phyloP scores from a whole-genome alignment of 2,113 vertebrate genomes.

The Channa maculata region DNA sequence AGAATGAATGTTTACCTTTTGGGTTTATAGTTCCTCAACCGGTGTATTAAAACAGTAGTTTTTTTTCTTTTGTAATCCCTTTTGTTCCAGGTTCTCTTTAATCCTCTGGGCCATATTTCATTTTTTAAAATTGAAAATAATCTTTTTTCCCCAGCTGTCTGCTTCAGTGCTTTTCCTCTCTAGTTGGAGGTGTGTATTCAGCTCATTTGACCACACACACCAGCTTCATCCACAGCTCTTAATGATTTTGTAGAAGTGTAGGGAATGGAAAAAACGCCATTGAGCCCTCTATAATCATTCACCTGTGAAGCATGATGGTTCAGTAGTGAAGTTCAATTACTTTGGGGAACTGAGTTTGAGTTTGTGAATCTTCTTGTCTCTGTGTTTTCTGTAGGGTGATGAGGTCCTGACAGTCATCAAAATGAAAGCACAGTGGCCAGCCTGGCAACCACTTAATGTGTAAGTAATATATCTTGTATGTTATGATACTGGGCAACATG shows the following conservation, averaged over 20 bases:
- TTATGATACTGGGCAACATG: not conserved
- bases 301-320: not conserved
- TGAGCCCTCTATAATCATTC: slow-evolving; percentile 19
- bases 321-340: not conserved
- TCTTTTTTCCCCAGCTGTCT: no score
- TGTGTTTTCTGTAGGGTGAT: slow-evolving; percentile 87
- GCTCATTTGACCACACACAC: slow-evolving; percentile 4
- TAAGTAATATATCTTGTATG: slow-evolving; percentile 84
- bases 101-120: no score
- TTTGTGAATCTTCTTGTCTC: slow-evolving; percentile 33
- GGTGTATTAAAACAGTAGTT: no score
- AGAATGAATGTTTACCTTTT: no score
- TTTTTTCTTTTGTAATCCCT: no score
- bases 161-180: not conserved
- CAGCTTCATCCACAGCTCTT: not conserved
- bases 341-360: not conserved
- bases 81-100: no score
- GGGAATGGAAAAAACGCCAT: slow-evolving; percentile 1
- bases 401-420: slow-evolving; percentile 98
- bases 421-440: slow-evolving; percentile 99
- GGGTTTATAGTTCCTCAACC: no score
- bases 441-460: slow-evolving; percentile 98
- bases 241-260: not conserved
- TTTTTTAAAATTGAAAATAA: not conserved
- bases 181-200: not conserved